Conservation (phyloP, 2,797 vertebrate species). For the Amblyopsis hoosieri region DNA sequence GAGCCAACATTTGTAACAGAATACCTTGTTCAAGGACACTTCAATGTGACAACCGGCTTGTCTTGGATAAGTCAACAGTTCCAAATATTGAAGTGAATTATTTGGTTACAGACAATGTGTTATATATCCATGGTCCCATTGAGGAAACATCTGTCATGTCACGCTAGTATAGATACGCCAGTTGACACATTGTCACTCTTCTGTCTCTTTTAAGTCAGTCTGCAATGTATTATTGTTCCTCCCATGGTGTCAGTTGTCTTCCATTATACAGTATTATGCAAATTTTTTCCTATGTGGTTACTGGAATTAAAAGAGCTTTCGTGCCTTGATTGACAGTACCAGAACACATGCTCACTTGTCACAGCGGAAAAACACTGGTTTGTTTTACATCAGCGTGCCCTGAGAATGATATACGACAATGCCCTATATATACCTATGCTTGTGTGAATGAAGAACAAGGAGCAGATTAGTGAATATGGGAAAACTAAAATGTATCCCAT, state of each 20-base stretch:
- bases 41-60: slow-evolving; percentile 8
- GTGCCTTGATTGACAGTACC: slow-evolving; percentile 47
- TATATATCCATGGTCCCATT: neutral
- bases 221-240: slow-evolving; percentile 35
- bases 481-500: too few relatives aligned
- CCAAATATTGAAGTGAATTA: too few relatives aligned
- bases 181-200: slow-evolving; percentile 26
- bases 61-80: too few relatives aligned
- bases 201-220: slow-evolving; percentile 38
- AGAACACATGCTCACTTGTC: slow-evolving; percentile 41
- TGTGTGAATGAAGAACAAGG: too few relatives aligned
- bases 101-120: too few relatives aligned
- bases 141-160: neutral
- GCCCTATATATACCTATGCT: slow-evolving; percentile 14
- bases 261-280: slow-evolving; percentile 49
- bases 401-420: slow-evolving; percentile 31
- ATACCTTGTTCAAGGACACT: slow-evolving; percentile 4
- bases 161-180: slow-evolving; percentile 13
- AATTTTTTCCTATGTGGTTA: slow-evolving; percentile 45
- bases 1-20: neutral
- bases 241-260: slow-evolving; percentile 50
- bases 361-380: slow-evolving; percentile 44
- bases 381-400: slow-evolving; percentile 29
- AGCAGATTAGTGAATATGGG: too few relatives aligned
- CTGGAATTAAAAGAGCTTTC: slow-evolving; percentile 41